Percentiles rank a stretch among this genome's conserved stretches.
phyloP scores from a whole-genome alignment of 2,797 vertebrate genomes.

The Otus scops region DNA sequence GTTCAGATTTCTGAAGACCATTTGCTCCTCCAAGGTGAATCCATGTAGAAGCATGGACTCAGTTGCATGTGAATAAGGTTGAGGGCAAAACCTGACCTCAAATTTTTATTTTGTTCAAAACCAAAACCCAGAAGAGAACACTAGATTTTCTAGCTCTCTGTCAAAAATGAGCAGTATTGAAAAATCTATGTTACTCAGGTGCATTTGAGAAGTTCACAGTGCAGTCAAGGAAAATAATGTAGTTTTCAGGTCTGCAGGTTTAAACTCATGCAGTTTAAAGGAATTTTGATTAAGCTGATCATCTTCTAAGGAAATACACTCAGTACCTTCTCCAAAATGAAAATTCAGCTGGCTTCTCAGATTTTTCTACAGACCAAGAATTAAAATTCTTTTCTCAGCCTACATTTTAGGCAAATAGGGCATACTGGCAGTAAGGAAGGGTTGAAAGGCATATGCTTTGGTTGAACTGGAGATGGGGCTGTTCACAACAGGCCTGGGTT shows the following conservation, averaged over 20 bases:
- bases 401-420: neutral
- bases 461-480: neutral
- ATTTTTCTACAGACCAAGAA: neutral
- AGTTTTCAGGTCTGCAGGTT: neutral
- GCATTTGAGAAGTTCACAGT: neutral
- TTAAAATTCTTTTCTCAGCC: neutral
- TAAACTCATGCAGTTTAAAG: neutral
- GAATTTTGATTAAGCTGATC: neutral
- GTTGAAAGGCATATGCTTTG: neutral
- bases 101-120: neutral
- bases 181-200: neutral
- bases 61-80: neutral
- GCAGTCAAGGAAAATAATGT: neutral
- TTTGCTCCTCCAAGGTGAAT: neutral
- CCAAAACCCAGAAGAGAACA: neutral
- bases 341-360: neutral
- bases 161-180: neutral
- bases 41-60: neutral
- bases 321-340: neutral
- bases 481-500: neutral
- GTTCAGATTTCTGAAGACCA: neutral
- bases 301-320: neutral
- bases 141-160: neutral
- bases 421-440: neutral
- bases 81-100: neutral